Base-by-base conservation (phyloP, 35 echinoderm and acorn worm species). In the Hemicentrotus pulcherrimus region DNA sequence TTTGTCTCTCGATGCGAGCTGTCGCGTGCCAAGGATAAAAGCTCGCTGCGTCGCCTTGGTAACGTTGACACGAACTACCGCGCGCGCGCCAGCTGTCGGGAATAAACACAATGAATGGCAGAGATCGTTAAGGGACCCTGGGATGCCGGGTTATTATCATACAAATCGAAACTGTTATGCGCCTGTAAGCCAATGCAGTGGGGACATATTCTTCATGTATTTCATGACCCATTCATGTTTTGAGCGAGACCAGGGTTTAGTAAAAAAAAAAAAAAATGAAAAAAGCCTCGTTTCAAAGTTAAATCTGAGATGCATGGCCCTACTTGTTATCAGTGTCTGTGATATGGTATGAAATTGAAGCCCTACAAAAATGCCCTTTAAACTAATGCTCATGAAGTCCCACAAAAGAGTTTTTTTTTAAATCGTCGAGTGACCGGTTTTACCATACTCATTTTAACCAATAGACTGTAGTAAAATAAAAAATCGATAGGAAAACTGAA, bases 21-120 rank as follows among this genome's bases (percentile, higher is more conserved):
- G 24, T 78, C 65, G 65, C 65, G 65, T 78, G 65, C 65, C 65
- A 78, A 78, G 28, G 65, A 78, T 28, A 78, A 78, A 78, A 78
- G 65, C 18, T 78, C 65, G 65, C 65, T 78, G 4, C 22, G 65
- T 78, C 19, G 65, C 65, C 65, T 28, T 71, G 16, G 61, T 71
- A 71, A 71, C 65, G 65, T 78, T 78, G 65, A 78, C 65, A 78
- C 65, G 65, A 78, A 7, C 52, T 78, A 15, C 65, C 19, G 65
- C 65, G 65, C 65, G 65, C 65, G 65, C 22, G 65, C 65, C 65
- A 78, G 65, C 65, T 78, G 65, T 78, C 65, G 65, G 65, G 65
- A n/a, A 78, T 78, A n/a, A 78, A 78, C 28, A 78, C 24, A 78
- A 78, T 78, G 65, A 78, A 78, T 78, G 19, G 65, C 11, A 78